Conservation (phyloP, 2,113 vertebrate genomes). For the Otocyon megalotis region DNA sequence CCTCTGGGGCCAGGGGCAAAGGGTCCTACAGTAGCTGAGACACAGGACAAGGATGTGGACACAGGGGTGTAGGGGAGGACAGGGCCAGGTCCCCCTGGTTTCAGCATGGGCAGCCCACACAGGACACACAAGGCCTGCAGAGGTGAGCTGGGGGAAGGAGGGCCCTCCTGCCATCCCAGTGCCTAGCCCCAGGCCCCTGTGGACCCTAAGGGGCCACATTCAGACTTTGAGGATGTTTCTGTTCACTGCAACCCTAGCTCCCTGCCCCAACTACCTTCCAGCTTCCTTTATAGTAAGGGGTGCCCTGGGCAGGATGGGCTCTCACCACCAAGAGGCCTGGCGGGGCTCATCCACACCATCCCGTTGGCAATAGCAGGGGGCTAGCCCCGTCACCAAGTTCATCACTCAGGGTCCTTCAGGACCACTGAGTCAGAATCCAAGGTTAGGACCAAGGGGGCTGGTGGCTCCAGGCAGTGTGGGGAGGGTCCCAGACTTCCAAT, state of each 20-base stretch:
- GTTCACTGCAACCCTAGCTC: fast-evolving
- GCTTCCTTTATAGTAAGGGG: not conserved
- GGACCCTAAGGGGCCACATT: not conserved
- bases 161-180: fast-evolving
- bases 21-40: not conserved
- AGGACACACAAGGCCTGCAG: not conserved
- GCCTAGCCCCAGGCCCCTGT: not conserved
- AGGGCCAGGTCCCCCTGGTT: too few species aligned
- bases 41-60: fast-evolving
- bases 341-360: fast-evolving
- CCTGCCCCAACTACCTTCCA: fast-evolving
- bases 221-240: fast-evolving
- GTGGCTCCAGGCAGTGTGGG: not conserved
- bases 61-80: fast-evolving
- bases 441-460: not conserved
- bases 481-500: not conserved
- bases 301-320: fast-evolving
- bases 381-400: fast-evolving
- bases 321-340: not conserved
- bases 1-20: not conserved
- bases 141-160: not conserved
- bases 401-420: fast-evolving
- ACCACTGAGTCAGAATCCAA: not conserved
- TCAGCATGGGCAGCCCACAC: not conserved
- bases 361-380: not conserved